Base-by-base conservation (phyloP, 2,113 vertebrate genomes). In the Psammodynastes pulverulentus region DNA sequence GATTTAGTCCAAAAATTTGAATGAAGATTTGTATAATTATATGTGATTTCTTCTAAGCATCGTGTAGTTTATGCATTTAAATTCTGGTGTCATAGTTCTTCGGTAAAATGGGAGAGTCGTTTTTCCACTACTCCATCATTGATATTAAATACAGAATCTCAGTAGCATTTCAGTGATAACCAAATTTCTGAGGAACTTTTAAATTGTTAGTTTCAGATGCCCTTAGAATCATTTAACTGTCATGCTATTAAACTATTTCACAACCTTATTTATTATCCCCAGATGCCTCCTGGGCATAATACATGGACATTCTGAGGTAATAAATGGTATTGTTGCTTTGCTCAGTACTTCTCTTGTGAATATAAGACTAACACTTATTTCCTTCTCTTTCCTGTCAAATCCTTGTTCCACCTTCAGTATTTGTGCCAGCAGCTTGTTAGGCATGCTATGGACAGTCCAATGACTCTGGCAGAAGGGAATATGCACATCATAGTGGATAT, bases 181-280 rank as follows among this genome's bases (percentile, higher is more conserved):
- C 88, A 90, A 95, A 39, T 89, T 94, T 92, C 94, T 91, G 67
- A 51, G 90, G 92, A 67, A 92, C 88, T 93, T 95, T 49, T 92
- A 92, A 92, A 67, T 86, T 53, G 92, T n/a, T 92, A 92, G 88
- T 88, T 90, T 92, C 86, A 62, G 93, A 87, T 90, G 91, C 90
- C 49, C 94, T 95, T 95, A 89, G 91, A 93, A 90, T 95, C 94
- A 79, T 94, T 96, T 93, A 91, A 94, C 84, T 89, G 29, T 72
- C 34, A 79, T 79, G 34, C 67, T 39, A 79, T 19, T 39, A 79
- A 79, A 79, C n/a, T 79, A 79, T 39, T 79, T 79, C 39, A 15
- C n/a, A 19, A n/a, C 15, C 67, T 39, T 79, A 79, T 79, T 79
- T 39, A 21, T 39, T 79, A 79, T 79, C 34, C 67, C 34, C 67